Evolutionary conservation across 2,888 invertebrate species (phyloP).

Genomic region (Orthosia gothica): DNA sequence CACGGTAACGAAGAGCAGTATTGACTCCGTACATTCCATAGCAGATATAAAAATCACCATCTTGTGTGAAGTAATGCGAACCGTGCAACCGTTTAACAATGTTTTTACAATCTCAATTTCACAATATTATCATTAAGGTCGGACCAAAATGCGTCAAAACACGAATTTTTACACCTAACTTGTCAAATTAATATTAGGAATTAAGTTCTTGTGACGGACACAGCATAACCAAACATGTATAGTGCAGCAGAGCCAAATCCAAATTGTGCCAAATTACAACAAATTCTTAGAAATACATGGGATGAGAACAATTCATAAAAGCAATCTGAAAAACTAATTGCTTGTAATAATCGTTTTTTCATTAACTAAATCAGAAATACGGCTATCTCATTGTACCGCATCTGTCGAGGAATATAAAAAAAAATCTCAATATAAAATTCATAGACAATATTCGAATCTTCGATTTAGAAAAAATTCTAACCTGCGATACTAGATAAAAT

Average conservation of each 20-base stretch:
- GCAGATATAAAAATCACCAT: constrained; percentile 43
- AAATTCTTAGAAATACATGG: constrained; percentile 52
- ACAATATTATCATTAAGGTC: constrained; percentile 36
- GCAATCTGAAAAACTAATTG: constrained; percentile 40
- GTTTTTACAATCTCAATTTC: constrained; percentile 32
- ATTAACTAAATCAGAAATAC: constrained; percentile 37
- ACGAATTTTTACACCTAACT: constrained; percentile 40
- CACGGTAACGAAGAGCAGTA: constrained; percentile 69
- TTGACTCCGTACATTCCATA: constrained; percentile 48
- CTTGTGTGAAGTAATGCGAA: constrained; percentile 50
- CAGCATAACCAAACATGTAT: constrained; percentile 40
- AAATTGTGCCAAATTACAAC: constrained; percentile 57
- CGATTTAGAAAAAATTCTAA: constrained; percentile 63
- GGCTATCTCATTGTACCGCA: constrained; percentile 25
- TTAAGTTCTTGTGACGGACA: constrained; percentile 54
- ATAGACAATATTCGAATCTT: constrained; percentile 50
- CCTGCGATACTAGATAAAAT: constrained; percentile 68
- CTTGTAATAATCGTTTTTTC: constrained; percentile 13
- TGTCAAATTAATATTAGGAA: constrained; percentile 56
- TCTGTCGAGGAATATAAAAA: constrained; percentile 31
- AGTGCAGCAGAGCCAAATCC: constrained; percentile 46
- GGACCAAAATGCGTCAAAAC: constrained; percentile 52
- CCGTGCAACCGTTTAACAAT: constrained; percentile 44
- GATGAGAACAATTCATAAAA: constrained; percentile 45
- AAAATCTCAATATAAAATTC: constrained; percentile 51